Evolutionary conservation across 2,888 invertebrate species (phyloP), one percentile per base, ranked within the genome.

Genomic region (Hirtodrosophila duncani): DNA sequence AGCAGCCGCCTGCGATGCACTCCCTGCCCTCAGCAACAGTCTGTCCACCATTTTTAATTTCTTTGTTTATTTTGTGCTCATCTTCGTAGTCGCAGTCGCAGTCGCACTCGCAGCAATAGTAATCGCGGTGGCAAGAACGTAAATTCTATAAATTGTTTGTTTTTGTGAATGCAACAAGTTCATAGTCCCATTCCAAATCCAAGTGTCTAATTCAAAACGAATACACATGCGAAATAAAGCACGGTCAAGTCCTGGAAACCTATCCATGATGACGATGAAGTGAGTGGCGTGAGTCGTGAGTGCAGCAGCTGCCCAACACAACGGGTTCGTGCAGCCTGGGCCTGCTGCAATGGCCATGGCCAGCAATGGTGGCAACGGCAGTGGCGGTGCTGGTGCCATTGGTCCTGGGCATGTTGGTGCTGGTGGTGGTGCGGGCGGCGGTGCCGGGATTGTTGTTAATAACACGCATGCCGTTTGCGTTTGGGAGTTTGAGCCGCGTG

Each of bases 401-500:
- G n/a, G n/a, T n/a, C n/a, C n/a, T n/a, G n/a, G n/a, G 29, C 33
- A 38, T n/a, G n/a, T n/a, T n/a, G n/a, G 65, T 11, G 41, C 31
- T 17, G 30, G 36, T 16, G 50, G 34, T 21, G 58, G 43, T 34
- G 30, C 48, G 39, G 44, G 20, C 18, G 18, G 29, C 20, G 31
- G 17, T 24, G 20, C 8, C 23, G 18, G n/a, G n/a, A 17, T n/a
- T 8, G 37, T 23, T 23, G 11, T 37, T 20, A 72, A 69, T 38
- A 65, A 82, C 30, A 80, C 82, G 29, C 87, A 87, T 68, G 87
- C 86, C 41, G 87, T 87, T 24, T 87, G 87, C 43, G 87, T 87
- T 24, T 87, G 87, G 87, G 87, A 87, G 69, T 86, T 81, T 51
- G 87, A 87, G 46, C 83, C 86, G 18, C 77, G 82, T 27, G 84